Conservation (phyloP, 2,888 invertebrate species). For the Pheosia tremula region DNA sequence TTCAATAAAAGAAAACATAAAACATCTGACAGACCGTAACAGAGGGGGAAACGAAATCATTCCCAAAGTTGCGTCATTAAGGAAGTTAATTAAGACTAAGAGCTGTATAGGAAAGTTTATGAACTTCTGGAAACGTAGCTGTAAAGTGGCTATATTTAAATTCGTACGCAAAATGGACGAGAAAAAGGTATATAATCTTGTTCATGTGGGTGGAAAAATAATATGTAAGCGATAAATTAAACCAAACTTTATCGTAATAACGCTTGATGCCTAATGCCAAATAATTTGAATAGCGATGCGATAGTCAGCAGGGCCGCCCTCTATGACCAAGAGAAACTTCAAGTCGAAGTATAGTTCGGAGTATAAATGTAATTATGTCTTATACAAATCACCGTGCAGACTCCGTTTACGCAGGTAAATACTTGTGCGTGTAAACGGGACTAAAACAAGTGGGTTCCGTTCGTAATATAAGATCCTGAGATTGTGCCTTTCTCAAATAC, state of each 20-base stretch:
- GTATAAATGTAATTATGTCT: neutral
- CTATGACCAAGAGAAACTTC: neutral
- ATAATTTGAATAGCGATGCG: slow-evolving; percentile 12
- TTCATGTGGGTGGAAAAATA: no score
- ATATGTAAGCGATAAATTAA: no score
- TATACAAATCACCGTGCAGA: no score
- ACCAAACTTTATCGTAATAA: slow-evolving; percentile 12
- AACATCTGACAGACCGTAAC: slow-evolving; percentile 38
- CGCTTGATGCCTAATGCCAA: slow-evolving; percentile 8
- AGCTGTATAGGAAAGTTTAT: slow-evolving; percentile 61
- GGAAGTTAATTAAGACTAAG: slow-evolving; percentile 48
- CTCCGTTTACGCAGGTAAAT: no score
- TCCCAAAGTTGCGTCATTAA: slow-evolving; percentile 54
- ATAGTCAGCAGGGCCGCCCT: neutral
- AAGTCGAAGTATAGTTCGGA: neutral
- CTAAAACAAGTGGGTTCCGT: no score
- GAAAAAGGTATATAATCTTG: neutral
- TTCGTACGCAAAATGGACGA: slow-evolving; percentile 5
- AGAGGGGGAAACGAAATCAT: slow-evolving; percentile 37
- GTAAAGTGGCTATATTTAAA: slow-evolving; percentile 8
- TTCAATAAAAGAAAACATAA: slow-evolving; percentile 44
- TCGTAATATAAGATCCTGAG: no score
- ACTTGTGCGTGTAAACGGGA: no score
- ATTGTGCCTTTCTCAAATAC: no score
- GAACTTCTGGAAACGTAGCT: slow-evolving; percentile 25